Conservation (phyloP, 2,113 vertebrate species). For the Rhizomys pruinosus region DNA sequence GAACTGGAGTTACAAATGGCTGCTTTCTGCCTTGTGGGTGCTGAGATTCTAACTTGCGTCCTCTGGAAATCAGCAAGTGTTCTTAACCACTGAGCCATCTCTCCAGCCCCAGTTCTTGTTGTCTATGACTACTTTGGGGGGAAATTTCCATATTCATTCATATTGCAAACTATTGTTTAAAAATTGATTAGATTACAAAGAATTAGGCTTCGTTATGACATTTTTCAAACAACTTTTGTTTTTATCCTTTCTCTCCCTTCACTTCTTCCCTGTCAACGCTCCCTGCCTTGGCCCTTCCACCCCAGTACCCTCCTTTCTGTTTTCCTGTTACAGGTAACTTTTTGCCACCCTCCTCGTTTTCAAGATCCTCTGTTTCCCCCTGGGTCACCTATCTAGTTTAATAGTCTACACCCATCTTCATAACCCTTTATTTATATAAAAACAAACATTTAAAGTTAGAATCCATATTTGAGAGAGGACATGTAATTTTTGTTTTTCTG, state of each 20-base stretch:
- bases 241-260: not conserved
- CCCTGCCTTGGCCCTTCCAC: not conserved
- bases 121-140: too few relatives aligned
- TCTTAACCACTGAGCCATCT: too few relatives aligned
- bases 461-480: not conserved
- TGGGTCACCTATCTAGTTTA: not conserved
- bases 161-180: not conserved
- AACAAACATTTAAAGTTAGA: not conserved
- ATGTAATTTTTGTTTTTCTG: too few relatives aligned
- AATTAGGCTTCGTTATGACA: not conserved
- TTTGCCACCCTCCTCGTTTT: not conserved
- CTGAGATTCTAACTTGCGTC: too few relatives aligned
- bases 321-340: not conserved
- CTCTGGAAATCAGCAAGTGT: too few relatives aligned
- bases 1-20: too few relatives aligned
- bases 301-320: not conserved
- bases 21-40: too few relatives aligned
- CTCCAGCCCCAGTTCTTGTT: too few relatives aligned
- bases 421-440: not conserved
- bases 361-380: too few relatives aligned
- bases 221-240: not conserved
- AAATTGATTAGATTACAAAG: not conserved
- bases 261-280: not conserved
- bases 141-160: slow-evolving; percentile 3
- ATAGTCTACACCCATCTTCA: not conserved